Percentiles rank a stretch among this genome's conserved stretches.
These are phyloP conservation scores for Drosophila kohkoa DNA, from an alignment of 1,140 invertebrate species.

Conservation along the genomic window DNA sequence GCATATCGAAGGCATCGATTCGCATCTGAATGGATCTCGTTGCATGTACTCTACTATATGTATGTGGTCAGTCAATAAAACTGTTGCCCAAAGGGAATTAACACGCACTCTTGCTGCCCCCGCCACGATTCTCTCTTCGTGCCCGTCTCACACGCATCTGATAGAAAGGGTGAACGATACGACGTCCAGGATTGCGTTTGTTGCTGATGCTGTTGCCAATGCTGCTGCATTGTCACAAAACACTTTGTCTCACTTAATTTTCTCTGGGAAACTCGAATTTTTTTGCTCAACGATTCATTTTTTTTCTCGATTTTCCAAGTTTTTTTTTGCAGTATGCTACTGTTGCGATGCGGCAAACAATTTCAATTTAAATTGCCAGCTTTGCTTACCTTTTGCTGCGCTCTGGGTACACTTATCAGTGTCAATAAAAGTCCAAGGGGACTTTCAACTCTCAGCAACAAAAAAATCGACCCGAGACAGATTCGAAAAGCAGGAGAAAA, in stretches of 20 bases:
- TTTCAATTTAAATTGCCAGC: constrained; percentile 81
- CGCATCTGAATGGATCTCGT: constrained; percentile 38
- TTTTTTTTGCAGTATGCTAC: constrained; percentile 51
- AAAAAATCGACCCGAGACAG: constrained; percentile 46
- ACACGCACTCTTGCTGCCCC: constrained; percentile 41
- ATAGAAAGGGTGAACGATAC: not conserved
- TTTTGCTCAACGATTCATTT: constrained; percentile 41
- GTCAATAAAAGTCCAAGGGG: constrained; percentile 78
- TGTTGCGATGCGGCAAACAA: constrained; percentile 78
- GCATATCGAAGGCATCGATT: constrained; percentile 35
- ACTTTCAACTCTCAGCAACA: constrained; percentile 47
- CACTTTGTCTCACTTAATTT: constrained; percentile 82
- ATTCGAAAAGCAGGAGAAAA: constrained; percentile 34
- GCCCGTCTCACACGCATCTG: not conserved
- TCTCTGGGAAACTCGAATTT: constrained; percentile 57
- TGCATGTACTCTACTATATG: constrained; percentile 24
- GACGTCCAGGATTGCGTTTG: constrained; percentile 18
- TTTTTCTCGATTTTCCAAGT: constrained; percentile 13
- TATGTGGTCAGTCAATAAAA: constrained; percentile 79
- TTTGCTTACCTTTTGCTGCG: constrained; percentile 77
- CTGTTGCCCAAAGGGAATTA: constrained; percentile 79
- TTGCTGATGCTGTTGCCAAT: constrained; percentile 25
- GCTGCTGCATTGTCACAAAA: constrained; percentile 72
- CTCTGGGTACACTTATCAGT: constrained; percentile 81
- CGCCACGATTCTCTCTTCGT: not conserved